Conservation (phyloP, 2,113 vertebrate genomes). For the Lynx canadensis region DNA sequence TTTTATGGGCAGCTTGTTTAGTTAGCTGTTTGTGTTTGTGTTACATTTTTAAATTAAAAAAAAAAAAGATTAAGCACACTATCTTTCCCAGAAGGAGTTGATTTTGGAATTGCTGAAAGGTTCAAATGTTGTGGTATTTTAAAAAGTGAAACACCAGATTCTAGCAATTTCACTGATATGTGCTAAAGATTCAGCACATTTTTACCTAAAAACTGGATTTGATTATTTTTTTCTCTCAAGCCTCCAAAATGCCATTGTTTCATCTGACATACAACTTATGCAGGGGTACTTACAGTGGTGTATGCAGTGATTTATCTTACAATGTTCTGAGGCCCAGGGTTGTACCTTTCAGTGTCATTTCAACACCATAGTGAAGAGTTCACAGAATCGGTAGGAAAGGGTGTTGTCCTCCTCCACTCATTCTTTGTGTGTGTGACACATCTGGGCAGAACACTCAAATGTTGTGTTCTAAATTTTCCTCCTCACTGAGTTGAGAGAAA, state of each 20-base stretch:
- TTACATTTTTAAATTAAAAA: conserved; percentile 52
- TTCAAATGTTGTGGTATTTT: conserved; percentile 37
- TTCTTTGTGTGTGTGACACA: conserved; percentile 61
- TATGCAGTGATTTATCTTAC: background rate
- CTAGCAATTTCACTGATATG: conserved; percentile 34
- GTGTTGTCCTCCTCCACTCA: conserved; percentile 47
- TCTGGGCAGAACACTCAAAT: conserved; percentile 70
- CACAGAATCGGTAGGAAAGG: conserved; percentile 57
- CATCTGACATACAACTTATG: background rate
- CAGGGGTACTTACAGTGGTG: background rate
- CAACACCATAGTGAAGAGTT: background rate
- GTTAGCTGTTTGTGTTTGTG: conserved; percentile 64
- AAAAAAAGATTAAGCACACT: conserved; percentile 10
- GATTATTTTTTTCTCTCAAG: conserved; percentile 26
- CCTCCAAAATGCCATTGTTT: background rate
- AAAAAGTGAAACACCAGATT: conserved; percentile 63
- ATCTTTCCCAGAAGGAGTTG: conserved; percentile 50
- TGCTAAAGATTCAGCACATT: conserved; percentile 55
- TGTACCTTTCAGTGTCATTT: conserved; percentile 42
- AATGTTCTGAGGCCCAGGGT: background rate
- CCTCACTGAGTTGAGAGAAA: conserved; percentile 63
- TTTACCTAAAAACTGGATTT: conserved; percentile 52
- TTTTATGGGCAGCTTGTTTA: conserved; percentile 61
- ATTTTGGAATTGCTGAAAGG: conserved; percentile 65
- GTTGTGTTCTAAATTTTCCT: conserved; percentile 65